Evolutionary conservation across 2,888 invertebrate genomes (phyloP).

Genomic region (Eupithecia centaureata): DNA sequence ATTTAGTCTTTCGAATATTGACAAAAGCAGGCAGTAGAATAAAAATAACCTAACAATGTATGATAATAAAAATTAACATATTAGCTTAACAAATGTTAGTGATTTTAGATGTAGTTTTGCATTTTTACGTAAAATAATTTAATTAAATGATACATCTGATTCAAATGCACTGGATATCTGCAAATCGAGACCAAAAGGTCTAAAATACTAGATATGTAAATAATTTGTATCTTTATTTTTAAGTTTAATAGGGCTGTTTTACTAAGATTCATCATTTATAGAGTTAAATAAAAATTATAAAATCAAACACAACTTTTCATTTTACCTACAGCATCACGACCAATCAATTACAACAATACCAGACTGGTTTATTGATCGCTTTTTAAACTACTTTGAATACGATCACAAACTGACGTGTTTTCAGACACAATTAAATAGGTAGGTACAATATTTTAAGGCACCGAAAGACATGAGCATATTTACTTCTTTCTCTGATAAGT

Average conservation of each 20-base stretch:
- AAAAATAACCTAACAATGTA: background rate
- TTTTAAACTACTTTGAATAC: too few species aligned
- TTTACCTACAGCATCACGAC: background rate
- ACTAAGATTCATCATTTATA: background rate
- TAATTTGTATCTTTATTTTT: background rate
- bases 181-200: conserved; percentile 31
- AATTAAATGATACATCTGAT: conserved; percentile 25
- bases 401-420: too few species aligned
- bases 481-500: conserved; percentile 82
- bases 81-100: conserved; percentile 29
- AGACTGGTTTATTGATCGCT: too few species aligned
- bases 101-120: conserved; percentile 26
- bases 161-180: conserved; percentile 40
- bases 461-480: background rate
- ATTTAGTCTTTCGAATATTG: background rate
- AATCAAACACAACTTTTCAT: background rate
- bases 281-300: background rate
- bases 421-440: background rate
- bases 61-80: background rate
- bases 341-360: too few species aligned
- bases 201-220: conserved; percentile 13
- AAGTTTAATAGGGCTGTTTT: background rate
- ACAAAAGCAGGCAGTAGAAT: background rate
- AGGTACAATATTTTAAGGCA: too few species aligned
- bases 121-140: conserved; percentile 18